Evolutionary conservation across 1,140 invertebrate species (phyloP).

Genomic region (Portunus trituberculatus): DNA sequence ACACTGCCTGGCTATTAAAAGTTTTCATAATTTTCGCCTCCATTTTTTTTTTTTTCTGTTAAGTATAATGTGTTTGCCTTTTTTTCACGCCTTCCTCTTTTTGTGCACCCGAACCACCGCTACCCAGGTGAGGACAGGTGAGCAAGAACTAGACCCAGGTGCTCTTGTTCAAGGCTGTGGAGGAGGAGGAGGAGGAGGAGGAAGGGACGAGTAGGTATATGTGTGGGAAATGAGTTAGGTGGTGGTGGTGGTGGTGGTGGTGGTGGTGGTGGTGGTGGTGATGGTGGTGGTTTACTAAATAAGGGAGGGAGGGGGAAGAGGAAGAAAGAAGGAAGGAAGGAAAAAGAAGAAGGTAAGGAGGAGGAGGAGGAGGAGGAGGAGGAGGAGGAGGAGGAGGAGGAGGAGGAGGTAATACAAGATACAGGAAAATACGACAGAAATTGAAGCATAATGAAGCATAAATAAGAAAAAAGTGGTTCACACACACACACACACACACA

Average conservation of each 20-base stretch:
- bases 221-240: no score
- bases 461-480: neutral
- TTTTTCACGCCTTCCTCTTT: neutral
- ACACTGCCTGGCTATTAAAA: no score
- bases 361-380: neutral
- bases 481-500: neutral
- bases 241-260: no score
- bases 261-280: no score
- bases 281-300: no score
- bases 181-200: neutral
- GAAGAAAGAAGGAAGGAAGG: neutral
- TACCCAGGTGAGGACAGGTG: neutral
- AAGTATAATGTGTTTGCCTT: neutral
- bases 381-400: neutral
- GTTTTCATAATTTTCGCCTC: neutral
- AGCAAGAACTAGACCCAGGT: neutral
- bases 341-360: neutral
- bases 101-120: neutral
- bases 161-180: neutral
- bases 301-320: no score
- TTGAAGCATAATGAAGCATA: no score
- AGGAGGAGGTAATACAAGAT: no score
- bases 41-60: neutral
- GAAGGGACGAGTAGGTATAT: neutral
- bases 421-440: no score